A percentile compares a stretch with the other conserved stretches of the same genome.
Conservation (phyloP, 2,797 vertebrate genomes). For the Petrocephalus sullivani region DNA sequence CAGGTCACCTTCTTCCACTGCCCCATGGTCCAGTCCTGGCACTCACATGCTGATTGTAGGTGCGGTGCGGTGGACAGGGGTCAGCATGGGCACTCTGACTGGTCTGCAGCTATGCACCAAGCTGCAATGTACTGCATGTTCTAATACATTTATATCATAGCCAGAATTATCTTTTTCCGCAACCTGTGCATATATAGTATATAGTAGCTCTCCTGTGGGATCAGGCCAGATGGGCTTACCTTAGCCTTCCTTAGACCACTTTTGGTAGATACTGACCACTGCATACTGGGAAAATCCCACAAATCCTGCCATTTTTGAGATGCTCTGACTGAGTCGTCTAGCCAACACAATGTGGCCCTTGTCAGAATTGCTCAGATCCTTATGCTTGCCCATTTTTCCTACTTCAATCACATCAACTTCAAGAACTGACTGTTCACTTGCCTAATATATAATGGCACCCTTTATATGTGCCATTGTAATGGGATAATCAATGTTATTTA, state of each 20-base stretch:
- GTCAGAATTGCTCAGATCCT: too few species aligned
- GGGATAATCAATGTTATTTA: neutral
- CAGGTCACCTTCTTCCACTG: neutral
- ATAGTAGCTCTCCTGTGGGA: too few species aligned
- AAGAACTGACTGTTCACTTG: neutral
- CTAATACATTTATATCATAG: neutral
- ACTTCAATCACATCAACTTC: neutral
- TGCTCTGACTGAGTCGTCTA: too few species aligned
- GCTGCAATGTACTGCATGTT: neutral
- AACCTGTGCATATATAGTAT: too few species aligned
- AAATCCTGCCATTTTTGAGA: too few species aligned
- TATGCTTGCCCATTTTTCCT: neutral
- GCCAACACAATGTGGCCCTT: too few species aligned
- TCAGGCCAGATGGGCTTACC: too few species aligned
- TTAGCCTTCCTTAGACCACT: too few species aligned
- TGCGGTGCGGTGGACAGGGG: neutral
- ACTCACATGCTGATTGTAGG: neutral
- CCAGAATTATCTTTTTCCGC: neutral
- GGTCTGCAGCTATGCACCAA: neutral
- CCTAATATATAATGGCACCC: neutral
- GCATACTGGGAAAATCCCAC: too few species aligned
- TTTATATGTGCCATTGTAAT: neutral
- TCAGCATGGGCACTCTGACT: neutral
- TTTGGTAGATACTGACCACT: too few species aligned
- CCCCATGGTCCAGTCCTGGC: neutral